Conservation (phyloP, 2,113 vertebrate genomes). For the Ciconia stormi region DNA sequence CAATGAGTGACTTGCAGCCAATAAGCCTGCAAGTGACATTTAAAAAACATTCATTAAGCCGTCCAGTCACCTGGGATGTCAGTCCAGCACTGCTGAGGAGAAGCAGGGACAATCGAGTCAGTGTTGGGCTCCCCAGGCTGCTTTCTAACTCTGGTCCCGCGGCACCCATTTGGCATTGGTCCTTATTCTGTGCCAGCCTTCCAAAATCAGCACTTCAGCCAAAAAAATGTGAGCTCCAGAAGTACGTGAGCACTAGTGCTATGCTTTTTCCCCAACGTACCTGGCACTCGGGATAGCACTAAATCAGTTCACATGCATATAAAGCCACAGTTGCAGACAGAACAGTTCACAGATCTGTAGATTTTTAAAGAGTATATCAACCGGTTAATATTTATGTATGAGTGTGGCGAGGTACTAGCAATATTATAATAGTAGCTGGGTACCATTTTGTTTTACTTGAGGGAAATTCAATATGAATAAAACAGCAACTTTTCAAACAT, state of each 20-base stretch:
- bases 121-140: not conserved
- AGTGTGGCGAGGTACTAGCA: constrained; percentile 47
- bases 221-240: not conserved
- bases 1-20: not conserved
- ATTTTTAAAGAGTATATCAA: constrained; percentile 50
- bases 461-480: constrained; percentile 87
- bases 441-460: constrained; percentile 82
- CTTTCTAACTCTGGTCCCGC: rapidly evolving
- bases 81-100: not conserved
- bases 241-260: not conserved
- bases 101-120: not conserved
- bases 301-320: not conserved
- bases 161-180: rapidly evolving
- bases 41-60: not conserved
- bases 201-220: not conserved
- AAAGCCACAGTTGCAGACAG: not conserved
- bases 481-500: constrained; percentile 91
- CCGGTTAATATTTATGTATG: constrained; percentile 68
- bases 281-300: not conserved
- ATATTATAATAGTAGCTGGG: constrained; percentile 75
- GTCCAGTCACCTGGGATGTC: not conserved
- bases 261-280: rapidly evolving
- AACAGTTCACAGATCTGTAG: not conserved
- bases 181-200: not conserved
- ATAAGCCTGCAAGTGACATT: not conserved